Evolutionary conservation across 2,113 vertebrate species (phyloP).

Genomic region (Muntiacus reevesi): DNA sequence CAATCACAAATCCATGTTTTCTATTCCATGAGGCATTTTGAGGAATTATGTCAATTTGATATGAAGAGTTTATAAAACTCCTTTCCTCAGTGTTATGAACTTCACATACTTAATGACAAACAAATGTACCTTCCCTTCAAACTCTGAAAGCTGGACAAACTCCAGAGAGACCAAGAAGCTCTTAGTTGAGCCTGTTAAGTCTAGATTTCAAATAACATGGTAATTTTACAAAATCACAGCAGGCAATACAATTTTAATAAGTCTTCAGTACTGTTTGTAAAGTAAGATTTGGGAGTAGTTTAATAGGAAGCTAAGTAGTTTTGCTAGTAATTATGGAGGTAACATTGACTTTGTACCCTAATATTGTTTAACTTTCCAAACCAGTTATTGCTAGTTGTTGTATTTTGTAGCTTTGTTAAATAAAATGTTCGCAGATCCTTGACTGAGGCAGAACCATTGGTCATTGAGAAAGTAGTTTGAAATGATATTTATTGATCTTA

Average conservation of each 20-base stretch:
- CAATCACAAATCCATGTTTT: background rate
- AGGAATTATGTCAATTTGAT: background rate
- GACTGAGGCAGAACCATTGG: background rate
- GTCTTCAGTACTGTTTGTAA: background rate
- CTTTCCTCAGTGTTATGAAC: background rate
- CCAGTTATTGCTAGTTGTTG: background rate
- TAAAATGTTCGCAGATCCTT: background rate
- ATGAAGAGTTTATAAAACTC: background rate
- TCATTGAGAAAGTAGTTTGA: background rate
- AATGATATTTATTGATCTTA: background rate
- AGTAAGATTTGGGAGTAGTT: background rate
- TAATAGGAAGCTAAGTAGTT: background rate
- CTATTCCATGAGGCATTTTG: background rate
- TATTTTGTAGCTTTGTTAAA: constrained; percentile 22
- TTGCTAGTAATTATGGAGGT: background rate
- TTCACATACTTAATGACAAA: constrained; percentile 29
- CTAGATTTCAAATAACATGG: background rate
- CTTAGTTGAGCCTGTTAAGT: background rate
- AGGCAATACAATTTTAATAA: background rate
- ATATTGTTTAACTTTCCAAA: background rate
- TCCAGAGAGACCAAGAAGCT: background rate
- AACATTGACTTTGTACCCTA: background rate
- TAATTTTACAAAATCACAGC: background rate
- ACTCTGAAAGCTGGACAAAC: background rate
- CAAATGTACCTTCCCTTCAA: background rate